Percentiles rank a stretch among this genome's conserved stretches.
Conservation (phyloP, 2,888 invertebrate genomes). For the Endotricha flammealis region DNA sequence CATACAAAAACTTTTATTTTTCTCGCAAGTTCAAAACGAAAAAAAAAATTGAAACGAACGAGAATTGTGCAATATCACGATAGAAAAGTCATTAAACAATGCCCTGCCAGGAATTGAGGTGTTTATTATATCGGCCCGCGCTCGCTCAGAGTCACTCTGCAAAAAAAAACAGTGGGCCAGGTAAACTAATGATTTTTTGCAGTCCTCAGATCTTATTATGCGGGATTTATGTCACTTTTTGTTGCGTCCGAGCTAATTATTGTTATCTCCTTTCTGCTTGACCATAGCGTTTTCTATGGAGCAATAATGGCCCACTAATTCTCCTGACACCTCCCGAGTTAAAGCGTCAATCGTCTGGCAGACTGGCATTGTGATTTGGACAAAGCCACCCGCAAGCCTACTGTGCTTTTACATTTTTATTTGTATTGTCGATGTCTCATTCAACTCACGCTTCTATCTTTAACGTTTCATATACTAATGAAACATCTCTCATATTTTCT, state of each 20-base stretch:
- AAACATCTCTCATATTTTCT: conserved; percentile 27
- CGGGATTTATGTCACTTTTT: conserved; percentile 78
- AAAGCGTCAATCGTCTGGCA: conserved; percentile 61
- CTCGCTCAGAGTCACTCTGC: conserved; percentile 55
- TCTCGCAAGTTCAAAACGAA: conserved; percentile 56
- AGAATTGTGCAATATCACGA: conserved; percentile 76
- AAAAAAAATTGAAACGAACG: conserved; percentile 59
- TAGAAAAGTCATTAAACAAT: conserved; percentile 76
- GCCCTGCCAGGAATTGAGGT: conserved; percentile 75
- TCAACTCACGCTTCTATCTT: conserved; percentile 40
- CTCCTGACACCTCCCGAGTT: conserved; percentile 71
- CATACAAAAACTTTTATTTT: conserved; percentile 68
- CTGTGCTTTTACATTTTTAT: conserved; percentile 66
- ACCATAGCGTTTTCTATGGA: conserved; percentile 64
- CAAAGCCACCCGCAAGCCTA: conserved; percentile 72
- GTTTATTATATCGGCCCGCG: conserved; percentile 71
- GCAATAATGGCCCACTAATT: conserved; percentile 75
- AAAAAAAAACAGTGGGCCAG: conserved; percentile 66
- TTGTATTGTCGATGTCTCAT: conserved; percentile 62
- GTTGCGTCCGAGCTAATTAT: conserved; percentile 72
- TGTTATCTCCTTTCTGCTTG: conserved; percentile 74
- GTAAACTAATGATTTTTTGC: conserved; percentile 68
- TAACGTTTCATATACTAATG: conserved; percentile 24
- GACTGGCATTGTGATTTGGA: conserved; percentile 54
- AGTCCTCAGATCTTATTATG: conserved; percentile 67